Evolutionary conservation across 2,113 vertebrate genomes (phyloP).

Genomic region (Corythornis vintsioides): DNA sequence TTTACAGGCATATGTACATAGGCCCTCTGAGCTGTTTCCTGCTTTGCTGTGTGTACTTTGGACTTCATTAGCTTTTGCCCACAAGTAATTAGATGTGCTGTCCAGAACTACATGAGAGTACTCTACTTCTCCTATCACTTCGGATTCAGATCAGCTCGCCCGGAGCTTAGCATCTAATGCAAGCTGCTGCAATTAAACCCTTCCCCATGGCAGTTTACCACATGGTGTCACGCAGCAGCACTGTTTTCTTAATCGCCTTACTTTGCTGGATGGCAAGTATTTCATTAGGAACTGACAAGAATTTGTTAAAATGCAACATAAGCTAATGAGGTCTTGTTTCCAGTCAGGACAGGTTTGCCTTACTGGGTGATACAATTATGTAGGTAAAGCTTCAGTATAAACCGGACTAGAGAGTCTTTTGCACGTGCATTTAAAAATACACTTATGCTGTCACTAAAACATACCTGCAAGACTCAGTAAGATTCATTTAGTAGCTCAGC

Average conservation of each 20-base stretch:
- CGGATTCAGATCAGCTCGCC: not conserved
- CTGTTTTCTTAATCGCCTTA: conserved; percentile 20
- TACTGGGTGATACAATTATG: not conserved
- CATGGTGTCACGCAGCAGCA: not conserved
- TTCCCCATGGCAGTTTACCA: conserved; percentile 17
- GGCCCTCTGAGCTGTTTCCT: not conserved
- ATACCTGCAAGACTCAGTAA: not conserved
- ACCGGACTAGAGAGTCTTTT: not conserved
- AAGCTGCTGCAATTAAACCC: conserved; percentile 41
- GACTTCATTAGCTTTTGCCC: not conserved
- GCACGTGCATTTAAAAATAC: not conserved
- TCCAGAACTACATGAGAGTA: conserved; percentile 1
- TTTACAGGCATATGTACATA: accelerated
- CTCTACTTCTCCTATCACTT: conserved; percentile 19
- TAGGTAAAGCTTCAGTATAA: not conserved
- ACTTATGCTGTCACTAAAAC: not conserved
- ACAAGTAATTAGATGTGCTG: conserved; percentile 28
- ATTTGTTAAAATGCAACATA: not conserved
- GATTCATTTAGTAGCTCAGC: not conserved
- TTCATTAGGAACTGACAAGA: conserved; percentile 31
- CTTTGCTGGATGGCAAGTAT: conserved; percentile 34
- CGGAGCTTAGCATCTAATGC: not conserved
- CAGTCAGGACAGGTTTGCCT: not conserved
- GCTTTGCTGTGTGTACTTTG: conserved; percentile 35
- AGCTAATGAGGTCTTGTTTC: conserved; percentile 17